Evolutionary conservation across 2,113 vertebrate genomes (phyloP).

Genomic region (Gymnobelideus leadbeateri): DNA sequence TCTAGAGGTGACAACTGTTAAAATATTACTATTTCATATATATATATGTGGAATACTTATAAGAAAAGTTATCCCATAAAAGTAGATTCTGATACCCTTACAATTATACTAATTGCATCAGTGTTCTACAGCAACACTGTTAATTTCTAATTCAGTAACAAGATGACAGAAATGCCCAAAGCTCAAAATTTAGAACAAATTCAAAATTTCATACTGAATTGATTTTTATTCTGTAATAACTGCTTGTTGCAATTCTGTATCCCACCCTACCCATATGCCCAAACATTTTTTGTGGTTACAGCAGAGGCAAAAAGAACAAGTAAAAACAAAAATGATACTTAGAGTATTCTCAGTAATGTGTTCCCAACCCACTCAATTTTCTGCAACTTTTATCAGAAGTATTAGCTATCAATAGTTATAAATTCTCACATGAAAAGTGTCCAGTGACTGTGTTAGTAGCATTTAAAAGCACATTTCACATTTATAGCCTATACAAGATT

Average conservation of each 20-base stretch:
- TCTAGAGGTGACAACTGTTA: neutral
- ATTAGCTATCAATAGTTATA: neutral
- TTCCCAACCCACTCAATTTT: neutral
- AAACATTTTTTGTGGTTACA: neutral
- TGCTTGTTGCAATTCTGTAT: neutral
- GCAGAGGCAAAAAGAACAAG: neutral
- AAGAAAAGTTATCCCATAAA: neutral
- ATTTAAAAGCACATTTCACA: neutral
- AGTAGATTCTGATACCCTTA: neutral
- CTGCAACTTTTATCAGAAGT: neutral
- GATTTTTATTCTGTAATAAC: neutral
- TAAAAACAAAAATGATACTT: neutral
- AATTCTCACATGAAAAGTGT: neutral
- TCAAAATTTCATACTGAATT: neutral
- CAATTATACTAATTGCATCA: neutral
- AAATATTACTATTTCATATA: neutral
- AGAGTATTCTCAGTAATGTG: neutral
- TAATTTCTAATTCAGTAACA: neutral
- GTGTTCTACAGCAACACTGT: neutral
- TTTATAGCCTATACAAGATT: no score
- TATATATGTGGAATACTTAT: neutral
- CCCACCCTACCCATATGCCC: no score
- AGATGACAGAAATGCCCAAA: neutral
- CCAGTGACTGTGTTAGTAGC: no score
- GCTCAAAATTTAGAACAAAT: neutral